These are phyloP conservation scores for Lysandra coridon DNA, from an alignment of 2,888 invertebrate species.

Conservation along the genomic window DNA sequence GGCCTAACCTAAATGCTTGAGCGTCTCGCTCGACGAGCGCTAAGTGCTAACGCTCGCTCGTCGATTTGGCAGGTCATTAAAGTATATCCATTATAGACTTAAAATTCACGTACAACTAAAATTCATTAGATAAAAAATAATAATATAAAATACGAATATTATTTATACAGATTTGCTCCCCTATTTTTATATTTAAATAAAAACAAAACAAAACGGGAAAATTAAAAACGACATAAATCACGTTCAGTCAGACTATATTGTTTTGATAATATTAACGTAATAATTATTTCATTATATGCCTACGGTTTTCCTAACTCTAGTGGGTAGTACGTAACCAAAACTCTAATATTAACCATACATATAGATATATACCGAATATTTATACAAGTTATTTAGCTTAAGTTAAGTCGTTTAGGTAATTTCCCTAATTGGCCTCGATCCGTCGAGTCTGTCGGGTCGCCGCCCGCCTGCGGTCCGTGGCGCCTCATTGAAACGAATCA, in stretches of 20 bases:
- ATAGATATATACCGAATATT: conserved; percentile 80
- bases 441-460: conserved; percentile 69
- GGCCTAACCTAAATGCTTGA: conserved; percentile 73
- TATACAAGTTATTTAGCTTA: conserved; percentile 79
- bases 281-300: conserved; percentile 76
- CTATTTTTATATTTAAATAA: conserved; percentile 45
- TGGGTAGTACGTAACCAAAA: conserved; percentile 80
- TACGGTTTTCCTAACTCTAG: conserved; percentile 78
- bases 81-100: conserved; percentile 71
- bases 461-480: conserved; percentile 53
- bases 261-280: conserved; percentile 78
- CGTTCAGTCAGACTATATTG: conserved; percentile 74
- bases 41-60: conserved; percentile 71
- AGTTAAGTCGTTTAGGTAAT: conserved; percentile 78
- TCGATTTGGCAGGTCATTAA: conserved; percentile 78
- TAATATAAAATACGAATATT: conserved; percentile 78
- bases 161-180: conserved; percentile 75
- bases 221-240: conserved; percentile 73
- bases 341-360: conserved; percentile 80
- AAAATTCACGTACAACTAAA: conserved; percentile 77
- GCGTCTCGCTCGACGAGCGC: conserved; percentile 52
- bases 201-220: conserved; percentile 55
- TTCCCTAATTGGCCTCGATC: conserved; percentile 77
- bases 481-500: conserved; percentile 73
- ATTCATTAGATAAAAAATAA: conserved; percentile 73